Base-by-base conservation (phyloP, 2,113 vertebrate genomes). In the Dendropsophus ebraccatus region DNA sequence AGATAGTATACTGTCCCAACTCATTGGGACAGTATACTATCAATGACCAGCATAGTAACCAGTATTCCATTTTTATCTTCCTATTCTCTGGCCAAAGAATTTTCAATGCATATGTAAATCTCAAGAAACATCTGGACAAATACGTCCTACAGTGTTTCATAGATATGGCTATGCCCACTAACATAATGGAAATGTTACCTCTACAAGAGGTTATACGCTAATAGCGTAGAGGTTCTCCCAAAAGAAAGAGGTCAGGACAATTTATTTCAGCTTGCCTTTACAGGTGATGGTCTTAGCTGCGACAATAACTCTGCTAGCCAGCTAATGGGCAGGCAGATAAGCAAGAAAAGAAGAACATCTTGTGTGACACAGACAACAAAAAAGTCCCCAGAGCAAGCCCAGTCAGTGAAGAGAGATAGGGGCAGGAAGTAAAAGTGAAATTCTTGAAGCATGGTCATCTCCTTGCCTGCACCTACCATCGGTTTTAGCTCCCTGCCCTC, bases 401-500 rank as follows among this genome's bases (percentile, higher is more conserved):
- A 97, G 96, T 99, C 97, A 93, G 96, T 93, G 93, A 99, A 93
- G 90, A 99, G 93, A 91, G 95, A 97, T 87, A 98, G 93, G 91
- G 96, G 92, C 91, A 99, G 92, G 94, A 97, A 98, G 92, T 96
- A 97, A 92, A 98, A 94, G 91, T 96, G 96, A 94, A 98, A 97
- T 90, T 98, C 96, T 92, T 96, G 96, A 84, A 96, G 95, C 89
- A 92, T 87, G 78, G 93, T 93, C 92, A 92, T 96, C 90, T 97
- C 96, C 89, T 92, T 93, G 25, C 92, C 88, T 87, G 92, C 95
- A 99, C 98, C 98, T 98, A 99, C 98, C 98, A 99, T 99, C 92
- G 97, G 95, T 92, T 97, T 98, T 90, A 97, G 96, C 93, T 98
- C 97, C 84, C 96, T 94, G 91, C 96, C 91, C 89, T 97, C 96